Percentiles rank a stretch among this genome's conserved stretches.
These are phyloP conservation scores for Periophthalmus modestus DNA, from an alignment of 2,113 vertebrate species.

Conservation along the genomic window DNA sequence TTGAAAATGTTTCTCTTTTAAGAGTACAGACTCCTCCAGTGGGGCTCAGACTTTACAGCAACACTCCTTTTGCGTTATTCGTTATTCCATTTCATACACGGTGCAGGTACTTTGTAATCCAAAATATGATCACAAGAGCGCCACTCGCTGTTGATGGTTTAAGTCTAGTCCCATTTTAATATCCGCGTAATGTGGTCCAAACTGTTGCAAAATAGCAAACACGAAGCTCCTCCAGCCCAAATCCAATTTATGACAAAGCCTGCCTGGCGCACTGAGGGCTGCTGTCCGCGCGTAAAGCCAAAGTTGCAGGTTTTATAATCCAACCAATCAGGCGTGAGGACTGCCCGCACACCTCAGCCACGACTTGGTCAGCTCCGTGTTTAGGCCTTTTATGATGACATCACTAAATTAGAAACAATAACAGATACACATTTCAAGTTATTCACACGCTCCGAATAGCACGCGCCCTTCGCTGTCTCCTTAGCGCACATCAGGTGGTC, in stretches of 20 bases:
- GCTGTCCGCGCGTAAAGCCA: slow-evolving; percentile 1
- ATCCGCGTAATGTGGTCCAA: not conserved
- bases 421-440: not conserved
- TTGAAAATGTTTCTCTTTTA: too few species aligned
- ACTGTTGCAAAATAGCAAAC: not conserved
- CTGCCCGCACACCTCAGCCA: slow-evolving; percentile 38
- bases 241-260: not conserved
- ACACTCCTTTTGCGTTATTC: not conserved
- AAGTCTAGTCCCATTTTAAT: not conserved
- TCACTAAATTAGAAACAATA: slow-evolving; percentile 44
- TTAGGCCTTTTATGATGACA: slow-evolving; percentile 61
- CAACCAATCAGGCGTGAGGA: slow-evolving; percentile 31
- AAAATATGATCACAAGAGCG: not conserved
- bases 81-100: not conserved
- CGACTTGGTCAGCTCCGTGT: slow-evolving; percentile 34
- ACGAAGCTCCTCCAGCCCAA: not conserved
- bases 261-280: not conserved
- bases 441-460: slow-evolving; percentile 46
- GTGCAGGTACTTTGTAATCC: not conserved
- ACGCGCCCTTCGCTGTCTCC: slow-evolving; percentile 46
- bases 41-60: not conserved
- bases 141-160: not conserved
- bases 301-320: slow-evolving; percentile 60
- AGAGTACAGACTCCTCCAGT: not conserved
- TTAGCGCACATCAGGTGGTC: slow-evolving; percentile 71